Percentiles rank a stretch among this genome's conserved stretches.
These are phyloP conservation scores for Todiramphus saurophagus DNA, from an alignment of 2,113 vertebrate species.

Conservation along the genomic window DNA sequence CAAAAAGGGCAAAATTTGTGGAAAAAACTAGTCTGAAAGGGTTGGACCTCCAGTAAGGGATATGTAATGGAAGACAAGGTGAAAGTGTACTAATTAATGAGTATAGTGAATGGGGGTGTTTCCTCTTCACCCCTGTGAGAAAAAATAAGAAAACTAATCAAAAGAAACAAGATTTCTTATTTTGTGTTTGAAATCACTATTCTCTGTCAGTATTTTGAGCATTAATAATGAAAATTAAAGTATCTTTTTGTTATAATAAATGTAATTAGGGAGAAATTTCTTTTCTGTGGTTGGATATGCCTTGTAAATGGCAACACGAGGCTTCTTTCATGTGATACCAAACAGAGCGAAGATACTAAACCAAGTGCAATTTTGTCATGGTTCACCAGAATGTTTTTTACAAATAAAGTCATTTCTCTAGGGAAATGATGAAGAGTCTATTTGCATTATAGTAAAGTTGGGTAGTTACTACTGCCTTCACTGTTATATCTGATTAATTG, in stretches of 20 bases:
- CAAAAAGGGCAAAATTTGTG: background rate
- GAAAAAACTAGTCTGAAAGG: background rate
- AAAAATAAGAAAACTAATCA: background rate
- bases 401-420: background rate
- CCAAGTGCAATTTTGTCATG: background rate
- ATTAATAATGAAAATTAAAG: background rate
- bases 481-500: background rate
- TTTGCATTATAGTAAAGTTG: background rate
- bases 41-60: background rate
- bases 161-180: background rate
- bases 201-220: background rate
- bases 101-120: background rate
- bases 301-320: background rate
- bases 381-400: background rate
- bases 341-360: background rate
- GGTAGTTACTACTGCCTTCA: background rate
- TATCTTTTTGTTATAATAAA: background rate
- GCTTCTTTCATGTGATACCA: background rate
- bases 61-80: background rate
- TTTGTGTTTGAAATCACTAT: background rate
- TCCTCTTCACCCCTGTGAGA: background rate
- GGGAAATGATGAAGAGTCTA: background rate
- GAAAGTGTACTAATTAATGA: background rate
- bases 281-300: background rate
- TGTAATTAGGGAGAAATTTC: background rate